Conservation (phyloP, 2,888 invertebrate species). For the Amphimallon solstitiale region DNA sequence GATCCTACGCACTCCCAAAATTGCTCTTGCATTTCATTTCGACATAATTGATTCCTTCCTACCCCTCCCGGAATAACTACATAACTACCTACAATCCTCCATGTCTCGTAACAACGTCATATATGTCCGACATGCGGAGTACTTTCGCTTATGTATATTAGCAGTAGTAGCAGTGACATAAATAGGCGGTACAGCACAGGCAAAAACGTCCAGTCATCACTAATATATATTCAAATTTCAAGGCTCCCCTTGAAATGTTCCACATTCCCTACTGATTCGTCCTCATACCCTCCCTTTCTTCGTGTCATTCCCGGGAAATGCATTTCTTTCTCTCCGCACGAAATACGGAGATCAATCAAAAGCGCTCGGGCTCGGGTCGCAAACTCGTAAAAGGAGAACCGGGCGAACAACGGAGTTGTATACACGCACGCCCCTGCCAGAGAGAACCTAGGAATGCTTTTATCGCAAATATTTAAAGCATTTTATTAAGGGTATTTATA, state of each 20-base stretch:
- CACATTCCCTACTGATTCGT: constrained; percentile 41
- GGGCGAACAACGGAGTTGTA: no score
- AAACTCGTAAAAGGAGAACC: constrained; percentile 13
- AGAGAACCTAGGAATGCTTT: constrained; percentile 40
- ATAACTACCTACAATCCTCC: no score
- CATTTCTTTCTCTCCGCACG: constrained; percentile 54
- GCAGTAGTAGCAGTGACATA: constrained; percentile 2
- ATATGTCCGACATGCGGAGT: no score
- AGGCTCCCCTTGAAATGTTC: constrained; percentile 51
- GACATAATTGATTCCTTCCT: no score
- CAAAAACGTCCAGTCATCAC: constrained; percentile 56
- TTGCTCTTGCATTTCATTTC: no score
- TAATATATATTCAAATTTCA: constrained; percentile 62
- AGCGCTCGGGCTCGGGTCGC: constrained; percentile 30
- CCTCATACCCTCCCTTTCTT: no score
- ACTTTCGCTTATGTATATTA: no score
- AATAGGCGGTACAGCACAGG: constrained; percentile 28
- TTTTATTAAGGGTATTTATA: constrained; percentile 36
- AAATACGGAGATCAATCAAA: constrained; percentile 59
- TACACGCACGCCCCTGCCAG: constrained; percentile 39
- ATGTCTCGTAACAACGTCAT: no score
- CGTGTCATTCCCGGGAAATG: constrained; percentile 45
- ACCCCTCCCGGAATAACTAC: no score
- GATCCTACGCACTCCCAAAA: no score
- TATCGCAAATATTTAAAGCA: constrained; percentile 42